Evolutionary conservation across 2,113 vertebrate species (phyloP).

Genomic region (Stigmatopora nigra): DNA sequence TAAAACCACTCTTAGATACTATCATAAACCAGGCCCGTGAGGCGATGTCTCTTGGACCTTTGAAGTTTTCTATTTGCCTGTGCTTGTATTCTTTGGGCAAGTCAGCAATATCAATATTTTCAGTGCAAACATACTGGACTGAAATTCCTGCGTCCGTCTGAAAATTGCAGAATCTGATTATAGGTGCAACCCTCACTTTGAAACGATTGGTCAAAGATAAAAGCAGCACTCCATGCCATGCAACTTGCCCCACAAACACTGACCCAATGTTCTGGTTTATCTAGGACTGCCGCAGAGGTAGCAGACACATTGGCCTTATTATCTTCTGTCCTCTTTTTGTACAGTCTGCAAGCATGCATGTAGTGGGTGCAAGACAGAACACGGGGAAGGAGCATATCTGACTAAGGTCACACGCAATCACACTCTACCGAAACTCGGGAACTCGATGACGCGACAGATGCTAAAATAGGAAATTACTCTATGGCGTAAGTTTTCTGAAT

Average conservation of each 20-base stretch:
- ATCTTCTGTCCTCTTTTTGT: background rate
- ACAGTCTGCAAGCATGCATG: background rate
- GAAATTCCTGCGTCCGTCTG: background rate
- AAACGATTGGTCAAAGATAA: background rate
- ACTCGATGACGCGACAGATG: background rate
- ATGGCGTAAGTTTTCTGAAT: background rate
- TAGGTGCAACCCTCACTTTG: background rate
- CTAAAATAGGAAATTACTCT: background rate
- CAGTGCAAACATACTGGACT: background rate
- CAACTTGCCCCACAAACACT: background rate
- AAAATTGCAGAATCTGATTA: no score
- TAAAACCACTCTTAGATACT: background rate
- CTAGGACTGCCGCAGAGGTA: background rate
- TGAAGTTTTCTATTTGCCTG: background rate
- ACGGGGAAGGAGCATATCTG: background rate
- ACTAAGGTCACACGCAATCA: background rate
- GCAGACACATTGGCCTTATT: slow-evolving; percentile 2
- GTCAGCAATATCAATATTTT: background rate
- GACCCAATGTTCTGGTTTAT: background rate
- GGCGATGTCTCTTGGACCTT: background rate
- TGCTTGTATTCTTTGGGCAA: background rate
- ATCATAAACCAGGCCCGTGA: background rate
- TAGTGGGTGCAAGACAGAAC: background rate
- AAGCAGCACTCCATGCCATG: background rate
- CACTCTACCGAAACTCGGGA: background rate